These are phyloP conservation scores for Bos indicus DNA, from an alignment of 2,113 vertebrate genomes.

Conservation along the genomic window DNA sequence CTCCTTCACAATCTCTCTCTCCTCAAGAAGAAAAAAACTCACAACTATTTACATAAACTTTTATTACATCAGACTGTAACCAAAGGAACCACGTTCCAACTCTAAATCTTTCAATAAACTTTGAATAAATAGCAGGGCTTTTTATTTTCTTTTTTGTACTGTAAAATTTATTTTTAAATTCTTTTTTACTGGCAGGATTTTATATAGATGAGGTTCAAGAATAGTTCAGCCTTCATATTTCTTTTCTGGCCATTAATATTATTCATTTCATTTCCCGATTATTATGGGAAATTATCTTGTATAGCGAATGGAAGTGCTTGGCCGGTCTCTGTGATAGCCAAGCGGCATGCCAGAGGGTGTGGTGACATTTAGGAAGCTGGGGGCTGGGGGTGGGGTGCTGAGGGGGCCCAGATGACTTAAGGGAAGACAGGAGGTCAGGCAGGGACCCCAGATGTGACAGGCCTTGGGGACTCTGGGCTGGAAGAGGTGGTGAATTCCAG, in stretches of 20 bases:
- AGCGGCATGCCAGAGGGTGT: accelerated
- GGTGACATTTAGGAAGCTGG: not conserved
- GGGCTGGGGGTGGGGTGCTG: not conserved
- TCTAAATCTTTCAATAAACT: conserved; percentile 1
- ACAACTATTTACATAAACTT: not conserved
- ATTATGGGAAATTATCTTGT: not conserved
- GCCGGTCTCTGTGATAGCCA: not conserved
- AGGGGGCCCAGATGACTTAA: not conserved
- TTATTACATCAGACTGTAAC: conserved; percentile 15
- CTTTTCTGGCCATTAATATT: not conserved
- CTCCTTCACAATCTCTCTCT: not conserved
- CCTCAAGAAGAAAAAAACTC: not conserved
- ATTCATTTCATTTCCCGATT: not conserved
- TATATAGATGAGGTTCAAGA: not conserved
- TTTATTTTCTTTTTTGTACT: not conserved
- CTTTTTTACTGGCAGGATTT: not conserved
- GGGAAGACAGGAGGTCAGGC: not conserved
- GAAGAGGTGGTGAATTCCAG: not conserved
- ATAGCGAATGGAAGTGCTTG: not conserved
- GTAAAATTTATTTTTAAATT: conserved; percentile 29
- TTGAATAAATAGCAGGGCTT: not conserved
- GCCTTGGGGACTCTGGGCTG: not conserved
- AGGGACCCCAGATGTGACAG: not conserved
- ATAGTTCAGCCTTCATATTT: not conserved
- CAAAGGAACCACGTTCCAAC: conserved; percentile 18